Percentiles rank a stretch among this genome's conserved stretches.
phyloP scores from a whole-genome alignment of 2,888 invertebrate species.

The Trichogramma dendrolimi region DNA sequence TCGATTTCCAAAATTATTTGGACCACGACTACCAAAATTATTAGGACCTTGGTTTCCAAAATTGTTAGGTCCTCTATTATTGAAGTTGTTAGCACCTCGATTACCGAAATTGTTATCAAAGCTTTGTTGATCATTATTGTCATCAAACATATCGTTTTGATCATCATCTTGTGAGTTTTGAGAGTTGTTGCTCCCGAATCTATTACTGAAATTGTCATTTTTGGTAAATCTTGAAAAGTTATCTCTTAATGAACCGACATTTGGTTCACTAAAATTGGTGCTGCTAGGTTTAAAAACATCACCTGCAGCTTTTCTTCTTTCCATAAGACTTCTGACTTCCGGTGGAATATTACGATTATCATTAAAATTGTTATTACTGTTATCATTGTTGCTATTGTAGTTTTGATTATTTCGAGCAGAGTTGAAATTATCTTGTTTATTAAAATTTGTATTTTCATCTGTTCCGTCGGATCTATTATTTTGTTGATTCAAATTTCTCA shows the following conservation, averaged over 20 bases:
- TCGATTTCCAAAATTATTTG: constrained; percentile 11
- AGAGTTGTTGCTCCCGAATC: not conserved
- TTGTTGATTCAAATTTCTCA: constrained; percentile 14
- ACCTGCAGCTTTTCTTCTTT: constrained; percentile 44
- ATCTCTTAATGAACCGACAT: constrained; percentile 44
- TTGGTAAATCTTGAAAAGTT: constrained; percentile 43
- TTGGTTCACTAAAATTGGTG: constrained; percentile 37
- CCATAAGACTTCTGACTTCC: constrained; percentile 48
- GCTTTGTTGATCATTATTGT: constrained; percentile 26
- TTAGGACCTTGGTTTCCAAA: constrained; percentile 24
- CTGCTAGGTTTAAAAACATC: constrained; percentile 46
- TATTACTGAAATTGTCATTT: constrained; percentile 10
- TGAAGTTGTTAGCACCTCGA: constrained; percentile 23
- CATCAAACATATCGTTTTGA: constrained; percentile 14
- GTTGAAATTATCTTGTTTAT: constrained; percentile 13
- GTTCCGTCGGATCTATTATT: constrained; percentile 5
- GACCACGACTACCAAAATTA: constrained; percentile 16
- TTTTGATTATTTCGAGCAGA: constrained; percentile 8
- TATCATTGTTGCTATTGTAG: constrained; percentile 10
- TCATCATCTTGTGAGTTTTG: not conserved
- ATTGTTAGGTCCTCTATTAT: constrained; percentile 24
- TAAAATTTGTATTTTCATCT: constrained; percentile 6
- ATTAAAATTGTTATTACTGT: constrained; percentile 12
- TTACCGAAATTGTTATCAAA: constrained; percentile 24
- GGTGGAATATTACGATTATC: constrained; percentile 35